Evolutionary conservation across 2,888 invertebrate genomes (phyloP), one percentile per base, ranked within the genome.

Genomic region (Mimachlamys varia): DNA sequence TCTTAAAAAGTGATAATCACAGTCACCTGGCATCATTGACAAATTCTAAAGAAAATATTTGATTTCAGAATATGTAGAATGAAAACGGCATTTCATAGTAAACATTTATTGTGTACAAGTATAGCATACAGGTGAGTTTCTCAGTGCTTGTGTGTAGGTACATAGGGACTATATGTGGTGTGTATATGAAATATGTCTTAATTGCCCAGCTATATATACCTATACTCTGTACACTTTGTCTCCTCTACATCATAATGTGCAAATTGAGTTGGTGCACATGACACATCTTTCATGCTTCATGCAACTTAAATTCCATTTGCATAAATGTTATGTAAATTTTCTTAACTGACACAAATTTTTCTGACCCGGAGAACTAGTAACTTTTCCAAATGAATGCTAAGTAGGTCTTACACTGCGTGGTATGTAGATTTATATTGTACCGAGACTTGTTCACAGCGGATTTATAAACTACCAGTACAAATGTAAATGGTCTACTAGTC

Each of bases 251-350:
- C 3, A 33, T 76, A 27, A 76, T 76, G 76, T 76, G 33, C 22
- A 76, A 22, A 33, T 33, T 3, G 76, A 33, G 27, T 76, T 76
- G 76, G 33, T 76, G 76, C 76, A 33, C 76, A 33, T 13, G 22
- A 76, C 76, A 76, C 33, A 33, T 33, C 33, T 76, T 76, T 76
- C 76, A 76, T 76, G 27, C 76, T 76, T 76, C 76, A 76, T 76
- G 76, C 76, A 76, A 76, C 76, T 76, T 76, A 22, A 13, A 76
- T 76, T 15, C 33, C 76, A 76, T 76, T 76, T 76, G 76, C 76
- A 76, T 76, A 76, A 33, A 76, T 76, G 1, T 76, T 76, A 76
- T 76, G 76, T 76, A 33, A 76, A 76, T 76, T 76, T 62, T 62
- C 2, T 12, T 12, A 76, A 76, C 76, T 33, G 76, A 76, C 76